These are phyloP conservation scores for Ceratosolen solmsi DNA, from an alignment of 1,140 invertebrate genomes.

Conservation along the genomic window DNA sequence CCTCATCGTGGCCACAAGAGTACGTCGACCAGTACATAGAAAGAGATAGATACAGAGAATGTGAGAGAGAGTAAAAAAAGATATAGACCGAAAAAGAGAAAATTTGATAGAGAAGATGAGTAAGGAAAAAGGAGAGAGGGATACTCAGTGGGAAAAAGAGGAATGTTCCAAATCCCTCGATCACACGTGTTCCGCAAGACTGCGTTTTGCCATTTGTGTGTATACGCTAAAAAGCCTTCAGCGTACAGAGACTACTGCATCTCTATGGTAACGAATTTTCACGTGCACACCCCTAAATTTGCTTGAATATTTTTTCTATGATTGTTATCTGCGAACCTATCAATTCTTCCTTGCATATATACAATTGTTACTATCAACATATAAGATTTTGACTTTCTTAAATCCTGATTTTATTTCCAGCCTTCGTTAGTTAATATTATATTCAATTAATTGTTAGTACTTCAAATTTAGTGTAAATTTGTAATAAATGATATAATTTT, in stretches of 20 bases:
- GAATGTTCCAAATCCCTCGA: background rate
- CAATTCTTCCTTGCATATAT: background rate
- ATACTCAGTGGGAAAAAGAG: background rate
- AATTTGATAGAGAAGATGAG: too few species aligned
- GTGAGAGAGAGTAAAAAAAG: too few species aligned
- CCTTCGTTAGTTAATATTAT: background rate
- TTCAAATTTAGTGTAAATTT: too few species aligned
- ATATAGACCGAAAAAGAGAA: too few species aligned
- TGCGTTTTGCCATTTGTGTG: background rate
- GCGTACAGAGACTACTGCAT: conserved; percentile 14
- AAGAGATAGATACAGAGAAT: too few species aligned
- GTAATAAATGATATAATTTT: too few species aligned
- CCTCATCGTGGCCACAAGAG: background rate
- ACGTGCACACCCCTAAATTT: background rate
- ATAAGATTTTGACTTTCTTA: background rate
- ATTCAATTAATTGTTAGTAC: background rate
- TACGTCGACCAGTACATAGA: background rate
- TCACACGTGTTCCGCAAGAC: conserved; percentile 19
- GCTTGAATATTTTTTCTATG: conserved; percentile 16
- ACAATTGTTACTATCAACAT: background rate
- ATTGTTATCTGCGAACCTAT: background rate
- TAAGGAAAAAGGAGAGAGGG: background rate
- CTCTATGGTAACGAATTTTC: conserved; percentile 40
- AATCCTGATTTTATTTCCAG: background rate
- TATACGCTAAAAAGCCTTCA: conserved; percentile 10